A percentile compares a stretch with the other conserved stretches of the same genome.
Conservation (phyloP, 30 jellyfish, hydroid and myxozoan genomes). For the Nemopilema nomurai region DNA sequence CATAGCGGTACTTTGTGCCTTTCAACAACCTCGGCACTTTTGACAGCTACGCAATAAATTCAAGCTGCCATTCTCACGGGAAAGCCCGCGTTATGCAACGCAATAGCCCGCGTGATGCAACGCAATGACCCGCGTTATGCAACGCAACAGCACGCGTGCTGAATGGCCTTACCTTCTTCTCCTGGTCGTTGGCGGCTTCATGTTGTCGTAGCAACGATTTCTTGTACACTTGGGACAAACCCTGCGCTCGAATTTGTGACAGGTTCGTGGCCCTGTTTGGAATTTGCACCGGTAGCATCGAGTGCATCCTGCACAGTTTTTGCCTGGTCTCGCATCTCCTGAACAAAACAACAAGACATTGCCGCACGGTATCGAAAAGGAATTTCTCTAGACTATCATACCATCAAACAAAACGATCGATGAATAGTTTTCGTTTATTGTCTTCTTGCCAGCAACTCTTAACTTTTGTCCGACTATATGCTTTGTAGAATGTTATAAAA, state of each 20-base stretch:
- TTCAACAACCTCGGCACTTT: too few species aligned
- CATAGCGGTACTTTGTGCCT: too few species aligned
- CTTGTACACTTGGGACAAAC: background rate
- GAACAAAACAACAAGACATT: background rate
- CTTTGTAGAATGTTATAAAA: background rate
- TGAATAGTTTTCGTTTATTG: background rate
- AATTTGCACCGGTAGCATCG: background rate
- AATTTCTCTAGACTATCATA: background rate
- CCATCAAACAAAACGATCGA: background rate
- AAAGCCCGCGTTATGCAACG: too few species aligned
- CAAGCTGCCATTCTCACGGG: too few species aligned
- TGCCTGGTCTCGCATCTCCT: background rate
- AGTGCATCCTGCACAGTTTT: background rate
- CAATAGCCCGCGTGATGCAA: too few species aligned
- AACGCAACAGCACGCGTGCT: too few species aligned
- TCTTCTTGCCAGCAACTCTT: background rate
- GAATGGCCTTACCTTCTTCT: too few species aligned
- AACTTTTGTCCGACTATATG: too few species aligned
- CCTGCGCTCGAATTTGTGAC: background rate
- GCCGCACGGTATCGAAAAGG: background rate
- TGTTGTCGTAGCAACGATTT: background rate
- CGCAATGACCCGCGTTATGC: too few species aligned
- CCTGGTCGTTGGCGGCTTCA: background rate
- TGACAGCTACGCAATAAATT: too few species aligned
- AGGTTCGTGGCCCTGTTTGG: background rate